Percentiles rank a stretch among this genome's conserved stretches.
Evolutionary conservation across 2,888 invertebrate species (phyloP).

Genomic region (Amphipyra berbera): DNA sequence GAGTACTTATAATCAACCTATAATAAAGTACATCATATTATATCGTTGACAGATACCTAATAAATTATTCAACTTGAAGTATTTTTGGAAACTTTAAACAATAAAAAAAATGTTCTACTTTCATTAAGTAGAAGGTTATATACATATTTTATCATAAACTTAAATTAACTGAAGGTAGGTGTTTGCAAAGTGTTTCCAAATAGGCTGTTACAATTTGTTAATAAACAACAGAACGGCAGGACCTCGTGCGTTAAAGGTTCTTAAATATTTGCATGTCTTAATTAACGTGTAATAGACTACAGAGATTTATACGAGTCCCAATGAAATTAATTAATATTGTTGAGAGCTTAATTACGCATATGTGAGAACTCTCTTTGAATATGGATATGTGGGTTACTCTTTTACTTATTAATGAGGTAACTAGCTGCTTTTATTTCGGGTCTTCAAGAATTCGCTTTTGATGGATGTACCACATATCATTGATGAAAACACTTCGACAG

Average conservation of each 20-base stretch:
- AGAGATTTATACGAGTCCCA: slow-evolving; percentile 53
- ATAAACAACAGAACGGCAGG: slow-evolving; percentile 21
- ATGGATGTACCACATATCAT: slow-evolving; percentile 15
- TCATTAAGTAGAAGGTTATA: too few species aligned
- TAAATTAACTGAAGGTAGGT: too few species aligned
- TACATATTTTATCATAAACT: too few species aligned
- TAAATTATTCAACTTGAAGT: too few species aligned
- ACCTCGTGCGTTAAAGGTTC: slow-evolving; percentile 48
- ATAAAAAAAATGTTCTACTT: too few species aligned
- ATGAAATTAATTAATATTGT: slow-evolving; percentile 62
- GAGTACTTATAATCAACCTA: too few species aligned
- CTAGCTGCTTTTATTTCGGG: slow-evolving; percentile 12
- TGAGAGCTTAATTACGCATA: slow-evolving; percentile 54
- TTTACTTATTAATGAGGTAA: slow-evolving; percentile 44
- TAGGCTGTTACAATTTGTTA: slow-evolving; percentile 6
- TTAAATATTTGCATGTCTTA: slow-evolving; percentile 64
- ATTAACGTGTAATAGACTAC: slow-evolving; percentile 43
- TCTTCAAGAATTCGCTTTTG: slow-evolving; percentile 8
- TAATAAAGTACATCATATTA: too few species aligned
- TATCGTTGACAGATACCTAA: too few species aligned
- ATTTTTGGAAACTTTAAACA: too few species aligned
- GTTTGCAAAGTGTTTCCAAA: slow-evolving; percentile 6
- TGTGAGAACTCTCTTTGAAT: slow-evolving; percentile 31
- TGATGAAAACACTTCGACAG: slow-evolving; percentile 13
- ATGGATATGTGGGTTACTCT: slow-evolving; percentile 33